Evolutionary conservation across 2,888 invertebrate species (phyloP).

Genomic region (Sesia apiformis): DNA sequence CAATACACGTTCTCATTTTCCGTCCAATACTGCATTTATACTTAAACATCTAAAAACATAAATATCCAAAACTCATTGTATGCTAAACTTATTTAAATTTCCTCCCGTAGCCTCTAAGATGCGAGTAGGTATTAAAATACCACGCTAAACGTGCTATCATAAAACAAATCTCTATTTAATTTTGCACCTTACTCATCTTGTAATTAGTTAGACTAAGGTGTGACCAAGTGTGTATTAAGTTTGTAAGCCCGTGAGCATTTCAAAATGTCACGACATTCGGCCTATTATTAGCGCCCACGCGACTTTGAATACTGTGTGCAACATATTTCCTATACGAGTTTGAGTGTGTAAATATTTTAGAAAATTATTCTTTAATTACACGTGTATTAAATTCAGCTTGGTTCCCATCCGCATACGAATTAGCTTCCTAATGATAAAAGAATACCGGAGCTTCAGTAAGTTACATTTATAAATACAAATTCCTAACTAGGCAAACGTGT

Average conservation of each 20-base stretch:
- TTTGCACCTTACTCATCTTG: not conserved
- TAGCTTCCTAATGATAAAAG: too few relatives aligned
- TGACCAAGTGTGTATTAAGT: not conserved
- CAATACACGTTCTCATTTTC: too few relatives aligned
- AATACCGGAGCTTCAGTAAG: too few relatives aligned
- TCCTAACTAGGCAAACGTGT: too few relatives aligned
- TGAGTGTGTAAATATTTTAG: too few relatives aligned
- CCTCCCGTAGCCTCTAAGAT: not conserved
- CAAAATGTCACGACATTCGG: constrained; percentile 52
- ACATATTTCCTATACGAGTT: not conserved
- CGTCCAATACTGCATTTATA: too few relatives aligned
- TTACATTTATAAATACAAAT: too few relatives aligned
- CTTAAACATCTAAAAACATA: too few relatives aligned
- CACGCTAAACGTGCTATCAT: not conserved
- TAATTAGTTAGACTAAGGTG: not conserved
- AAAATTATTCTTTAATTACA: too few relatives aligned
- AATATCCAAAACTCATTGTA: constrained; percentile 12
- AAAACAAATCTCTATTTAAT: not conserved
- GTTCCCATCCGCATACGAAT: too few relatives aligned
- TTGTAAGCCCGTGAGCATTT: constrained; percentile 18
- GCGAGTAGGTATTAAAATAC: not conserved
- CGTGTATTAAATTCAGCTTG: too few relatives aligned
- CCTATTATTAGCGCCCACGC: constrained; percentile 63
- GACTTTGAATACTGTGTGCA: constrained; percentile 1
- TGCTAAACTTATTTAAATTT: constrained; percentile 13